These are phyloP conservation scores for Notoglanidium macrostoma DNA, from an alignment of 2,797 vertebrate species.

Conservation along the genomic window DNA sequence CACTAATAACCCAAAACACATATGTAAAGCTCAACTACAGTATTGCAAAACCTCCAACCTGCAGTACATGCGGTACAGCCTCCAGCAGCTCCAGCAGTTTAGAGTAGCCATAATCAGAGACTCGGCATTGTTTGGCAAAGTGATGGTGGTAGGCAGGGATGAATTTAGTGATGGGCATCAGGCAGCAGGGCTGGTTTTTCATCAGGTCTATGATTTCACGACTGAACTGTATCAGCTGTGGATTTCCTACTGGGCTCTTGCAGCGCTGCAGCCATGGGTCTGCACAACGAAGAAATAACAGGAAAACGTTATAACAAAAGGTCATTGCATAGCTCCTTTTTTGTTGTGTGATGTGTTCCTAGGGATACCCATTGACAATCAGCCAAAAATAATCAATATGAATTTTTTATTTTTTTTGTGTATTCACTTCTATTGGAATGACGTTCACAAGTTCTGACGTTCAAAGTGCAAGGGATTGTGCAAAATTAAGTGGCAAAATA, in stretches of 20 bases:
- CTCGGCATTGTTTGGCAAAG: slow-evolving; percentile 96
- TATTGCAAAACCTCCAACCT: slow-evolving; percentile 70
- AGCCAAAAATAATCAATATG: not conserved
- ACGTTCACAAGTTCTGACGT: not conserved
- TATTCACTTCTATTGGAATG: not conserved
- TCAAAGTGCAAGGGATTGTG: too few species aligned
- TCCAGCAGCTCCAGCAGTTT: slow-evolving; percentile 94
- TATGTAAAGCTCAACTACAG: not conserved
- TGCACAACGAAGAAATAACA: slow-evolving; percentile 55
- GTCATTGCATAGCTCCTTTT: not conserved
- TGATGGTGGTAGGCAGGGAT: slow-evolving; percentile 97
- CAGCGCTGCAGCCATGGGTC: slow-evolving; percentile 93
- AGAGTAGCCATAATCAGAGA: slow-evolving; percentile 95
- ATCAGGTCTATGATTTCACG: slow-evolving; percentile 94
- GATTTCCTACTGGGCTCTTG: slow-evolving; percentile 95
- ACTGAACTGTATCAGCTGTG: slow-evolving; percentile 97
- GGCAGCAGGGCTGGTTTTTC: slow-evolving; percentile 87
- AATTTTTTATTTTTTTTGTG: too few species aligned
- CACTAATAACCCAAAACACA: not conserved
- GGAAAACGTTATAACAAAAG: not conserved
- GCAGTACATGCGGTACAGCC: slow-evolving; percentile 94
- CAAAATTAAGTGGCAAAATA: not conserved
- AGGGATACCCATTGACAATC: too few species aligned
- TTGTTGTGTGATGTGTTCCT: not conserved
- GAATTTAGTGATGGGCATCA: slow-evolving; percentile 90